Percentiles rank a stretch among this genome's conserved stretches.
Evolutionary conservation across 2,113 vertebrate species (phyloP).

Genomic region (Morone chrysops): DNA sequence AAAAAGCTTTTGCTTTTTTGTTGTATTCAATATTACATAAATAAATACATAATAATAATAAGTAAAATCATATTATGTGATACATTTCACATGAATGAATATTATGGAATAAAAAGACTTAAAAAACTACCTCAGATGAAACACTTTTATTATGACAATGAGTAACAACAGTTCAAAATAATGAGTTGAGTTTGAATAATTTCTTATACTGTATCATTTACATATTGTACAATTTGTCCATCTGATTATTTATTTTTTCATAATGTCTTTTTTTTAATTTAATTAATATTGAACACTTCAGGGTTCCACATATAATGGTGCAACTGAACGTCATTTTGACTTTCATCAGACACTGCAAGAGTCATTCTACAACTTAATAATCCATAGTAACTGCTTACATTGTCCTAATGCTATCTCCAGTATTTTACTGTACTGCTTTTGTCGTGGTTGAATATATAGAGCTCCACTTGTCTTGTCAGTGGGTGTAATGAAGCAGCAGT

Average conservation of each 20-base stretch:
- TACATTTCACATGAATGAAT: too few species aligned
- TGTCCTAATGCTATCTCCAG: not conserved
- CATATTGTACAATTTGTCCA: too few species aligned
- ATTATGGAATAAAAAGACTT: not conserved
- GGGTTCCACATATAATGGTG: not conserved
- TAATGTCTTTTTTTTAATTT: too few species aligned
- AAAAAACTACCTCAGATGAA: not conserved
- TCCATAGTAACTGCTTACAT: not conserved
- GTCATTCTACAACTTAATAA: not conserved
- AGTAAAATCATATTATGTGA: too few species aligned
- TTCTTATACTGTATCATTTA: too few species aligned
- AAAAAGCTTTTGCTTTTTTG: too few species aligned
- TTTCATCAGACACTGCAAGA: not conserved
- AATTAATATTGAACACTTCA: not conserved
- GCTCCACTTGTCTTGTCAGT: conserved; percentile 12
- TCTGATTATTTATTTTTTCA: too few species aligned
- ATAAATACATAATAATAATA: not conserved
- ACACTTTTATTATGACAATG: too few species aligned
- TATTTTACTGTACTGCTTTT: not conserved
- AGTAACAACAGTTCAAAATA: not conserved
- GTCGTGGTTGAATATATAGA: not conserved
- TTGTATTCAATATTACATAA: not conserved
- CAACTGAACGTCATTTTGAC: not conserved
- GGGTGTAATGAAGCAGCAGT: conserved; percentile 6
- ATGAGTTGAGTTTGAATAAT: too few species aligned